Percentiles rank a stretch among this genome's conserved stretches.
phyloP scores from a whole-genome alignment of 2,113 vertebrate genomes.

The Halcyon malimbica region DNA sequence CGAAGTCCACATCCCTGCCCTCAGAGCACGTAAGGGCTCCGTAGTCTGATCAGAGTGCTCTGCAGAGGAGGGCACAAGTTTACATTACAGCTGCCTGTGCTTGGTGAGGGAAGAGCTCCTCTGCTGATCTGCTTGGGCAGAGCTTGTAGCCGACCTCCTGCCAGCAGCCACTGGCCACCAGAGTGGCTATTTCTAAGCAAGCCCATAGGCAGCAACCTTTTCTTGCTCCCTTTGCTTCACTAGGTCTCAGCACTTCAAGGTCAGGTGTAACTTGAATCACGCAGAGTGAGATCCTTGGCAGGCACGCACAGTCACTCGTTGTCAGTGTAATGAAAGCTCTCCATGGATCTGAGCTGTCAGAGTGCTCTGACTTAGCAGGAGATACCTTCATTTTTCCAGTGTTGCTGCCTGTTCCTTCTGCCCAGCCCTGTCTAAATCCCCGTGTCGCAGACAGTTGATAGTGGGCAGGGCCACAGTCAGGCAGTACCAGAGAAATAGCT shows the following conservation, averaged over 20 bases:
- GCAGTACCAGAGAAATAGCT: neutral
- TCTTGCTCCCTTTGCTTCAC: fast-evolving
- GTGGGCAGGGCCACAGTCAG: neutral
- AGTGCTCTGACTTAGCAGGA: neutral
- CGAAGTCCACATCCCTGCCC: neutral
- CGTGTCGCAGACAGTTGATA: neutral
- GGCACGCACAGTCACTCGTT: neutral
- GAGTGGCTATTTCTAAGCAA: neutral
- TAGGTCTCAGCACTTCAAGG: neutral
- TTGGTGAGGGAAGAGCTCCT: neutral
- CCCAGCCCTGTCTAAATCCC: neutral
- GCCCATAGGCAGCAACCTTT: neutral
- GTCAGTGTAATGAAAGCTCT: neutral
- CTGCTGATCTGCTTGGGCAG: neutral
- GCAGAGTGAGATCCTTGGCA: neutral
- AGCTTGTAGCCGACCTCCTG: neutral
- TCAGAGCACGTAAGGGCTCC: neutral
- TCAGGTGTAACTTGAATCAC: neutral
- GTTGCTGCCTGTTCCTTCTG: neutral
- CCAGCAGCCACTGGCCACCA: neutral
- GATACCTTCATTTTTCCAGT: neutral
- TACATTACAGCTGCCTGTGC: neutral
- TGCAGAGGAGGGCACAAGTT: neutral
- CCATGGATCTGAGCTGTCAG: neutral
- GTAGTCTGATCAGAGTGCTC: neutral